Conservation (phyloP, 2,797 vertebrate genomes). For the Gadopsis marmoratus region DNA sequence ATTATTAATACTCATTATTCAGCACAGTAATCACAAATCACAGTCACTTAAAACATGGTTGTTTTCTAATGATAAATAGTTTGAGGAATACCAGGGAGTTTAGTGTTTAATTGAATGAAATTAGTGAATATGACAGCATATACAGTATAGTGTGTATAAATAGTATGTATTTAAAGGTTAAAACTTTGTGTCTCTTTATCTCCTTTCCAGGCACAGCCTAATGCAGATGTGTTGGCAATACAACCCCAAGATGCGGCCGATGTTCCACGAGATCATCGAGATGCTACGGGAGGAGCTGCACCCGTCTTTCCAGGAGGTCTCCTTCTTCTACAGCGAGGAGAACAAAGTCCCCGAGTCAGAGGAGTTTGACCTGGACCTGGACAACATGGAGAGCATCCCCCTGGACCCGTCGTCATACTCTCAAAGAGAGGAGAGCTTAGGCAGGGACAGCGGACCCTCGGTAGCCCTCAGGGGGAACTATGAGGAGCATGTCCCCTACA, state of each 20-base stretch:
- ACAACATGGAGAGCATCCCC: constrained; percentile 99
- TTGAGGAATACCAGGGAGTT: neutral
- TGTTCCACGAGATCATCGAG: constrained; percentile 95
- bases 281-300: constrained; percentile 95
- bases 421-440: constrained; percentile 89
- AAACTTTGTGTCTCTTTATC: neutral
- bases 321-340: constrained; percentile 98
- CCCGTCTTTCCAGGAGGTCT: constrained; percentile 93
- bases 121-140: neutral
- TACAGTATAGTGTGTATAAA: too few relatives aligned
- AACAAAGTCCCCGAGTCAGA: constrained; percentile 95
- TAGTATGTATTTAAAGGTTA: too few relatives aligned
- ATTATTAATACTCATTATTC: too few relatives aligned
- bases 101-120: neutral
- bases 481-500: constrained; percentile 95
- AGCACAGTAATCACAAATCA: neutral
- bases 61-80: too few relatives aligned
- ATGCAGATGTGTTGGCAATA: constrained; percentile 99
- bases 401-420: constrained; percentile 94
- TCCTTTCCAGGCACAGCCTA: constrained; percentile 87
- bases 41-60: neutral
- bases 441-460: constrained; percentile 89
- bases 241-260: constrained; percentile 97
- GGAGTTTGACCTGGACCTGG: constrained; percentile 96
- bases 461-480: constrained; percentile 92